Conservation (phyloP, 2,797 vertebrate genomes). For the Cryptoblepharus egeriae region DNA sequence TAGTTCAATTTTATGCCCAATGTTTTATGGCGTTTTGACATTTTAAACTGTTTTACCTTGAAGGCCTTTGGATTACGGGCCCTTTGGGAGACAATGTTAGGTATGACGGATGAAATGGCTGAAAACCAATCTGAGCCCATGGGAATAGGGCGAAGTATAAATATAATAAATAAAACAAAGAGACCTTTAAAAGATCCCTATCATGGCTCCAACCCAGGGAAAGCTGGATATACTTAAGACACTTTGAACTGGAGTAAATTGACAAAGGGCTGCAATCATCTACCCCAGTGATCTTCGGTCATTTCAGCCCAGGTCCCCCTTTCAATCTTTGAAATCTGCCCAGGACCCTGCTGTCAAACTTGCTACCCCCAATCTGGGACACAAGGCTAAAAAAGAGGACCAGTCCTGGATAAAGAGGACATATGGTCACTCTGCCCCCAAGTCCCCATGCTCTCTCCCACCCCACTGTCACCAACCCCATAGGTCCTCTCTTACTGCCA, state of each 20-base stretch:
- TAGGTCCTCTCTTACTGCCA: no score
- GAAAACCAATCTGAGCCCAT: neutral
- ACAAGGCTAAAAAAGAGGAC: no score
- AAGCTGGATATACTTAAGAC: neutral
- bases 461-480: no score
- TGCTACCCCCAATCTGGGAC: no score
- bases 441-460: no score
- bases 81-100: neutral
- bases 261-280: neutral
- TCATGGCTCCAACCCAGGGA: neutral
- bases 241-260: neutral
- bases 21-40: neutral
- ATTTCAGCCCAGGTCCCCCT: no score
- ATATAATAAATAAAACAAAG: neutral
- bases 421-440: no score
- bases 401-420: no score
- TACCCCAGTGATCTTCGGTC: no score
- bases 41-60: neutral
- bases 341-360: no score
- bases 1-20: neutral
- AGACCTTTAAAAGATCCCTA: neutral
- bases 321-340: no score
- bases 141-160: neutral
- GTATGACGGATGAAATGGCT: neutral
- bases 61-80: neutral